Evolutionary conservation across 2,113 vertebrate species (phyloP).

Genomic region (Mustelus asterias): DNA sequence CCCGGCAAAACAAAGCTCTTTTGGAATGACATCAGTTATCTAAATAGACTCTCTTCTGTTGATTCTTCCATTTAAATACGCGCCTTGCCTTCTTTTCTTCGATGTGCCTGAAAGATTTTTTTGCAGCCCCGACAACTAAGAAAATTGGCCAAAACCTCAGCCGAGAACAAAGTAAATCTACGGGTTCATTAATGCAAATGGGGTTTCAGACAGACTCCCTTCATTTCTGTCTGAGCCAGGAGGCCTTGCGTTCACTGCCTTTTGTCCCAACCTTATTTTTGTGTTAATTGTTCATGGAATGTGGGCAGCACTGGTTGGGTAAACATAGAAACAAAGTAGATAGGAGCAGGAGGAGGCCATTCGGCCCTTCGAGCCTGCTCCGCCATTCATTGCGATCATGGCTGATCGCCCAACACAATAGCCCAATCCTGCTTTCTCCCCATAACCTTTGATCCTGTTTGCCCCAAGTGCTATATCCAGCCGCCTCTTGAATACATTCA

Average conservation of each 20-base stretch:
- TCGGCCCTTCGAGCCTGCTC: no score
- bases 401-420: no score
- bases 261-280: not conserved
- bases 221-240: not conserved
- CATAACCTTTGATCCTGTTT: no score
- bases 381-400: no score
- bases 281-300: not conserved
- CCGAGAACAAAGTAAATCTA: not conserved
- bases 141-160: not conserved
- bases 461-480: no score
- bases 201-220: not conserved
- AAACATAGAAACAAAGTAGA: no score
- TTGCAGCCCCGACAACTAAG: not conserved
- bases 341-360: no score
- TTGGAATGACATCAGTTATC: constrained; percentile 18
- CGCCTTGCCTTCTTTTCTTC: not conserved
- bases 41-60: not conserved
- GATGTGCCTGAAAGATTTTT: not conserved
- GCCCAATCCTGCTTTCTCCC: no score
- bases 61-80: not conserved
- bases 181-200: not conserved
- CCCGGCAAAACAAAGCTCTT: constrained; percentile 12
- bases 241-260: not conserved
- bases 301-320: no score
- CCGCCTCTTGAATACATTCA: no score